These are phyloP conservation scores for Zonotrichia leucophrys DNA, from an alignment of 2,113 vertebrate species.

Conservation along the genomic window DNA sequence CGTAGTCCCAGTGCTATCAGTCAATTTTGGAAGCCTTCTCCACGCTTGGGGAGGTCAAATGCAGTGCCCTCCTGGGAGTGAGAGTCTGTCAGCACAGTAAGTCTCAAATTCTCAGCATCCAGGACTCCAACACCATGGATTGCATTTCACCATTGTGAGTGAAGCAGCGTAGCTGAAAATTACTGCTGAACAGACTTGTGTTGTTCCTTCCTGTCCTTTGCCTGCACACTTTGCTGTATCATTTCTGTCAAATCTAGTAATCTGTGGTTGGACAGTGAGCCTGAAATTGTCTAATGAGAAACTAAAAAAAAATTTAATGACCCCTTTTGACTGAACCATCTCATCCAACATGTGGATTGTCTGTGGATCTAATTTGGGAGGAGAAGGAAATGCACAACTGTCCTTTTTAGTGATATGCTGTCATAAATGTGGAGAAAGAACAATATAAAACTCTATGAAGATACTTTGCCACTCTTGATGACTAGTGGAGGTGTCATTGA, in stretches of 20 bases:
- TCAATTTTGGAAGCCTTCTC: no score
- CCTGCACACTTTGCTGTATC: not conserved
- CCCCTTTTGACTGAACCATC: not conserved
- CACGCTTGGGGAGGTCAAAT: no score
- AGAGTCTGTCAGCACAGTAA: no score
- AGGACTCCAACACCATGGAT: not conserved
- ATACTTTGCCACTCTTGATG: not conserved
- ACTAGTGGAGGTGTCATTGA: not conserved
- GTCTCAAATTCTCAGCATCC: no score
- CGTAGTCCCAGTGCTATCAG: no score
- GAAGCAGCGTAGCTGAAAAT: not conserved
- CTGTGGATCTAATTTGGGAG: not conserved
- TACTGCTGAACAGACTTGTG: not conserved
- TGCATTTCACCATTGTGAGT: not conserved
- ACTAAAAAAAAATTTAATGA: not conserved
- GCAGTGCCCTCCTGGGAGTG: no score
- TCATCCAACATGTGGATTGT: not conserved
- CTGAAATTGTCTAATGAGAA: not conserved
- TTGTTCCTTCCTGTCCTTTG: not conserved
- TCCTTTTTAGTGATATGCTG: not conserved
- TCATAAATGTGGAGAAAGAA: not conserved
- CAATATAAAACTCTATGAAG: not conserved
- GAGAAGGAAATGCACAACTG: not conserved
- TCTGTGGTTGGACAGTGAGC: not conserved
- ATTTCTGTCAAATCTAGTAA: not conserved